A percentile compares a stretch with the other conserved stretches of the same genome.
Conservation (phyloP, 2,797 vertebrate genomes). For the Muraenolepis orangiensis region DNA sequence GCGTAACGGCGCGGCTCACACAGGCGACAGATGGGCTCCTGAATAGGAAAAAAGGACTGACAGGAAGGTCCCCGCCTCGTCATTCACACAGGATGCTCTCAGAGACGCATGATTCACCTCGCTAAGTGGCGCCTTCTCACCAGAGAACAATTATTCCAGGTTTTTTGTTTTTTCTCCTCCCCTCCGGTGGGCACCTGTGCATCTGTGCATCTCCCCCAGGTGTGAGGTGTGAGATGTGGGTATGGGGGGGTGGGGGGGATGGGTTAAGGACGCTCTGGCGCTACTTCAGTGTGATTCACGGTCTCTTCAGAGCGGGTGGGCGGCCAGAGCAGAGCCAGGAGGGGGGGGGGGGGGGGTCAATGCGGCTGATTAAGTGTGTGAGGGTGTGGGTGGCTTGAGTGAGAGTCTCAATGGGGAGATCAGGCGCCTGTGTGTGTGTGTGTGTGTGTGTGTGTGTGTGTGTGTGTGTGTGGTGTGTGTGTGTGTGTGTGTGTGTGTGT, state of each 20-base stretch:
- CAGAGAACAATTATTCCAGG: conserved; percentile 63
- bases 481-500: too few species aligned
- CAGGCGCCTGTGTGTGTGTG: conserved; percentile 70
- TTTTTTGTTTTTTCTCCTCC: too few species aligned
- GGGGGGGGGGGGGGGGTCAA: conserved; percentile 55
- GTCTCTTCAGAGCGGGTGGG: conserved; percentile 70
- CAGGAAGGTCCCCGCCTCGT: conserved; percentile 52
- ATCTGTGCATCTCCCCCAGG: background rate
- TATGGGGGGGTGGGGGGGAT: conserved; percentile 38
- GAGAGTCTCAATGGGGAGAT: conserved; percentile 60
- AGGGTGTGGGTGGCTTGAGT: conserved; percentile 70
- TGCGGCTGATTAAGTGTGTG: conserved; percentile 59
- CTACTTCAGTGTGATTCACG: conserved; percentile 65
- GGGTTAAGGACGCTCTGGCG: conserved; percentile 45
- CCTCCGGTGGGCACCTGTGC: conserved; percentile 21
- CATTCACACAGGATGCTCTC: conserved; percentile 48
- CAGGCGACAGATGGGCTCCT: conserved; percentile 12
- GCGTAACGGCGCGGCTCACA: too few species aligned
- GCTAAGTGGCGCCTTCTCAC: conserved; percentile 57
- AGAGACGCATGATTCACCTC: conserved; percentile 56
- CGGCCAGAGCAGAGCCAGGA: conserved; percentile 57
- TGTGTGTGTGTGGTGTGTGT: background rate
- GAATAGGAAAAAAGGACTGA: conserved; percentile 54
- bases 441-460: conserved; percentile 54
- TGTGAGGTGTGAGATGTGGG: too few species aligned